Percentiles rank a stretch among this genome's conserved stretches.
phyloP scores from a whole-genome alignment of 2,888 invertebrate species.

The Andrena bucephala region DNA sequence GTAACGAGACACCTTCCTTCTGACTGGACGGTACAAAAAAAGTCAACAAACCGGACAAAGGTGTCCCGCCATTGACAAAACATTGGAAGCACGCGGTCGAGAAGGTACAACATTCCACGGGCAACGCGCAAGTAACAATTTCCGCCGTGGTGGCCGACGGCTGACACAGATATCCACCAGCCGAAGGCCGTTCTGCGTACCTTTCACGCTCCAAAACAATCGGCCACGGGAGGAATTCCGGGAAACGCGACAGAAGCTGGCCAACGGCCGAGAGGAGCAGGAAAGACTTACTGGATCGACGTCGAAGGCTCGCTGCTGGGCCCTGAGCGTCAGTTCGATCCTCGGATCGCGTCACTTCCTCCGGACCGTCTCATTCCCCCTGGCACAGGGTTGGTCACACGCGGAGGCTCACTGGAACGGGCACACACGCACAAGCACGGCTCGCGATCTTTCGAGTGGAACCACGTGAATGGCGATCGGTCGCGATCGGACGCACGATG shows the following conservation, averaged over 20 bases:
- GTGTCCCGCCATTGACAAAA: slow-evolving; percentile 25
- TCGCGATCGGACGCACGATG: background rate
- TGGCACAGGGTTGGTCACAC: slow-evolving; percentile 3
- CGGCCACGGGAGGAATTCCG: slow-evolving; percentile 39
- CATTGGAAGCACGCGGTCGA: slow-evolving; percentile 17
- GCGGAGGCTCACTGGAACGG: slow-evolving; percentile 5
- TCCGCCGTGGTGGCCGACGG: slow-evolving; percentile 24
- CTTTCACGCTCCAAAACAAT: slow-evolving; percentile 66
- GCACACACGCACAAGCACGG: background rate
- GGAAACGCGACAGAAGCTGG: slow-evolving; percentile 19
- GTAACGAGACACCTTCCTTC: background rate
- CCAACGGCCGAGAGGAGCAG: background rate
- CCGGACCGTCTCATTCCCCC: slow-evolving; percentile 24
- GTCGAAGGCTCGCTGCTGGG: slow-evolving; percentile 1
- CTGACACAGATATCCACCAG: slow-evolving; percentile 50
- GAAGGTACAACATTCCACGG: slow-evolving; percentile 50
- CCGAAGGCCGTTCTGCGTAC: slow-evolving; percentile 56
- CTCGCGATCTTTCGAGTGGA: slow-evolving; percentile 16
- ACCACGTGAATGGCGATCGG: slow-evolving; percentile 10
- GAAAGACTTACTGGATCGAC: slow-evolving; percentile 47
- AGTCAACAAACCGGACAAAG: slow-evolving; percentile 24
- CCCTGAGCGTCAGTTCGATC: slow-evolving; percentile 3
- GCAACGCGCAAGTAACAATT: slow-evolving; percentile 56
- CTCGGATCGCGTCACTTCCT: background rate
- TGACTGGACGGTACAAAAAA: background rate